Evolutionary conservation across 1,140 invertebrate genomes (phyloP).

Genomic region (Cyphomyrmex costatus): DNA sequence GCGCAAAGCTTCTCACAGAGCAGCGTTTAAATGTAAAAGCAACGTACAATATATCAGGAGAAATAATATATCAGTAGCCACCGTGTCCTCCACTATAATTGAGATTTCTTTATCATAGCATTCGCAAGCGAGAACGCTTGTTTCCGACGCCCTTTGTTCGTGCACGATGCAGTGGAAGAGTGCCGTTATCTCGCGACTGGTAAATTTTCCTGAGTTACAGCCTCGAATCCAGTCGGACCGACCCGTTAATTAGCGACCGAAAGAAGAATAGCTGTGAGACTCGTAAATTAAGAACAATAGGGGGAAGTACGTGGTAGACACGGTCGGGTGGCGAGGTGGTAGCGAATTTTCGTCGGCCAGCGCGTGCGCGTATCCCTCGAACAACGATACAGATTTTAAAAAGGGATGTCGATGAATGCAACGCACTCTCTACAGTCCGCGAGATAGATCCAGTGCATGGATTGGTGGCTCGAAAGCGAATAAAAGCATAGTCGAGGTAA

Average conservation of each 20-base stretch:
- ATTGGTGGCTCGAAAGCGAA: slow-evolving; percentile 22
- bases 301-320: slow-evolving; percentile 65
- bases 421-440: no score
- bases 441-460: background rate
- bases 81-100: slow-evolving; percentile 60
- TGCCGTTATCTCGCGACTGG: slow-evolving; percentile 74
- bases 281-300: slow-evolving; percentile 79
- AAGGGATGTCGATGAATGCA: slow-evolving; percentile 49
- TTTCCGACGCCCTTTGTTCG: slow-evolving; percentile 67
- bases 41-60: background rate
- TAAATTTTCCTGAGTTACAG: slow-evolving; percentile 77
- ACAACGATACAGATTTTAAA: slow-evolving; percentile 55
- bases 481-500: slow-evolving; percentile 30
- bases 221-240: slow-evolving; percentile 73
- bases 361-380: slow-evolving; percentile 25
- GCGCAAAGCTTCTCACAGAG: background rate
- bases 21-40: slow-evolving; percentile 20
- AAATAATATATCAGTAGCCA: slow-evolving; percentile 36
- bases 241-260: slow-evolving; percentile 77
- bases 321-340: slow-evolving; percentile 3
- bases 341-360: slow-evolving; percentile 45
- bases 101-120: slow-evolving; percentile 73
- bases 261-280: slow-evolving; percentile 76
- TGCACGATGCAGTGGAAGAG: slow-evolving; percentile 44
- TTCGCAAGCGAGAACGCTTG: slow-evolving; percentile 64